Percentiles rank a stretch among this genome's conserved stretches.
Conservation (phyloP, 2,113 vertebrate species). For the Marmota flaviventris region DNA sequence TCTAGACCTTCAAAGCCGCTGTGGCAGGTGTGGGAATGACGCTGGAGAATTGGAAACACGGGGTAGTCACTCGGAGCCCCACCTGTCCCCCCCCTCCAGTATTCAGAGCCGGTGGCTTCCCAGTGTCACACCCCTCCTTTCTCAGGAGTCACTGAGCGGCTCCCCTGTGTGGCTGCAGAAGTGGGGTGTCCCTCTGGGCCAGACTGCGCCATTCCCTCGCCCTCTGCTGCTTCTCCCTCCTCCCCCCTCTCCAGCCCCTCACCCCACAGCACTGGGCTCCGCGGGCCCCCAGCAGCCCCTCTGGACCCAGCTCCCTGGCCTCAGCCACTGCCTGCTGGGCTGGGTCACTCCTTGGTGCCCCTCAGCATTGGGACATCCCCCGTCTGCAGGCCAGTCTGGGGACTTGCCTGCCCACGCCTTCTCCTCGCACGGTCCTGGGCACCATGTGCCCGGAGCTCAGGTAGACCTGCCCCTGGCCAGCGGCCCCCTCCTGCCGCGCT, state of each 20-base stretch:
- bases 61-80: background rate
- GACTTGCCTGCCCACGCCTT: background rate
- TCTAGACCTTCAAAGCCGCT: background rate
- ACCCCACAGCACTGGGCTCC: background rate
- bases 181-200: background rate
- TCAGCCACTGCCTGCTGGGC: background rate
- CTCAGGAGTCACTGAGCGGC: fast-evolving
- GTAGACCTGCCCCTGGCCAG: no score
- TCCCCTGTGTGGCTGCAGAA: background rate
- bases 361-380: background rate
- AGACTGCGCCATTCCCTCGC: background rate
- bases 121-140: background rate
- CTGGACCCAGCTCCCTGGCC: no score
- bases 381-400: background rate
- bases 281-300: background rate
- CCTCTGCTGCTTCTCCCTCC: background rate
- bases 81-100: fast-evolving
- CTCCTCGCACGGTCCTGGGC: background rate
- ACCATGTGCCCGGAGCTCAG: background rate
- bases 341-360: background rate
- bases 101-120: background rate
- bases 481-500: background rate
- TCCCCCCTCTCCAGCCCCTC: background rate
- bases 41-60: background rate
- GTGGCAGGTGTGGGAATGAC: fast-evolving